Conservation (phyloP, 2,113 vertebrate species). For the Polypterus bichir region DNA sequence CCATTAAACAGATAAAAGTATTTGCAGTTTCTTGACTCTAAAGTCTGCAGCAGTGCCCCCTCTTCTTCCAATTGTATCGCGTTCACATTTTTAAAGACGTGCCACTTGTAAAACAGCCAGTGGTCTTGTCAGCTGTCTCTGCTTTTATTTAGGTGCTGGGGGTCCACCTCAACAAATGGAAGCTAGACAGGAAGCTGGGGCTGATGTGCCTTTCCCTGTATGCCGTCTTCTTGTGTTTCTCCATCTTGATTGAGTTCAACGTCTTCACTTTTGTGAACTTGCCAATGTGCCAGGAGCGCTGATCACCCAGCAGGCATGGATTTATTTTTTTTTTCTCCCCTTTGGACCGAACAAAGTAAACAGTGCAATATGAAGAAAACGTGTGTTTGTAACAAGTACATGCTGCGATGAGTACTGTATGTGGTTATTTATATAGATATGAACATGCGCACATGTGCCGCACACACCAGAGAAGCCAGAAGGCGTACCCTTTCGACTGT, state of each 20-base stretch:
- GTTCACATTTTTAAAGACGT: too few species aligned
- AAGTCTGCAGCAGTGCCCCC: too few species aligned
- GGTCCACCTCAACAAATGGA: slow-evolving; percentile 92
- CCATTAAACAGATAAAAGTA: too few species aligned
- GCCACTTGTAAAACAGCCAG: too few species aligned
- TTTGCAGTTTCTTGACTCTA: too few species aligned
- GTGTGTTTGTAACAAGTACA: slow-evolving; percentile 20
- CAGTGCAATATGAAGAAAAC: slow-evolving; percentile 29
- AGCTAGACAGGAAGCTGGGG: slow-evolving; percentile 81
- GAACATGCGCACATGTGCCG: background rate
- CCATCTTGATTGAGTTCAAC: slow-evolving; percentile 98
- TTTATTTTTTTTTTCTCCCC: slow-evolving; percentile 19
- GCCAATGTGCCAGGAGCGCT: slow-evolving; percentile 82
- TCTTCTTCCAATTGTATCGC: too few species aligned
- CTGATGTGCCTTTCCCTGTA: slow-evolving; percentile 77
- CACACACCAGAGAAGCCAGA: background rate
- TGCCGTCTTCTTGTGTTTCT: slow-evolving; percentile 89
- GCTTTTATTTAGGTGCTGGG: slow-evolving; percentile 67
- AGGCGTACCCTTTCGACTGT: slow-evolving; percentile 14
- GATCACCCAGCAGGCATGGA: slow-evolving; percentile 33
- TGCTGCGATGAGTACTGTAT: background rate
- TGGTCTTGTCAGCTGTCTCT: background rate
- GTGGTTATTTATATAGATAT: background rate
- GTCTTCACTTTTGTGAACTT: slow-evolving; percentile 97
- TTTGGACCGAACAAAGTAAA: slow-evolving; percentile 16